Conservation (phyloP, 2,113 vertebrate genomes). For the Calidris pugnax region DNA sequence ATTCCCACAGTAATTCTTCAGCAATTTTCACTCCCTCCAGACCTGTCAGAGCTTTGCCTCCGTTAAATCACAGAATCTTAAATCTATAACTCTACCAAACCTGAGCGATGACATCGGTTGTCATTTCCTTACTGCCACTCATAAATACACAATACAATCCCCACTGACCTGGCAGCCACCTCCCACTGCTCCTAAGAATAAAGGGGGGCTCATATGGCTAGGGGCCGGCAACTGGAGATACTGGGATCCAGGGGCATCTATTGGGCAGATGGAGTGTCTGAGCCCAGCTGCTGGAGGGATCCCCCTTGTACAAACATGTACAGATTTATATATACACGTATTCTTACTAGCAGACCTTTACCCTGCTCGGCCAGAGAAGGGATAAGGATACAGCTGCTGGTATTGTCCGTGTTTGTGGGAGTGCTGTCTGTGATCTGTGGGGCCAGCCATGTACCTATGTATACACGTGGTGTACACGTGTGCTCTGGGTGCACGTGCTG, state of each 20-base stretch:
- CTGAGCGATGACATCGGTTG: background rate
- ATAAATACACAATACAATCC: background rate
- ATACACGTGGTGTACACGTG: rapidly evolving
- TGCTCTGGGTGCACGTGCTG: rapidly evolving
- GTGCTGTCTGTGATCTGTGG: background rate
- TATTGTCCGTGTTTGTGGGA: background rate
- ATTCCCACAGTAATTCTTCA: background rate
- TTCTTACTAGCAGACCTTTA: background rate
- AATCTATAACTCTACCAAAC: background rate
- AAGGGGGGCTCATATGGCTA: background rate
- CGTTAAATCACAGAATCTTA: no score
- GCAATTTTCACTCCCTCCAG: background rate
- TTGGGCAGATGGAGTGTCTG: background rate
- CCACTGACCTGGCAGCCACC: background rate
- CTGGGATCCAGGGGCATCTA: background rate
- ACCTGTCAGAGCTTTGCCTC: background rate
- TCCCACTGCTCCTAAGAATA: background rate
- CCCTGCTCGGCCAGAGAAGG: background rate
- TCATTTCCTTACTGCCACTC: background rate
- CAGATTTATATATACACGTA: no score
- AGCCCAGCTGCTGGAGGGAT: background rate
- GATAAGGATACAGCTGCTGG: background rate
- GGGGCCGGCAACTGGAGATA: background rate
- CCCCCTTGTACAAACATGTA: background rate
- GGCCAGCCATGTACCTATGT: rapidly evolving